Evolutionary conservation across 2,797 vertebrate genomes (phyloP), one percentile per base, ranked within the genome.

Genomic region (Hypotaenidia okinawae): DNA sequence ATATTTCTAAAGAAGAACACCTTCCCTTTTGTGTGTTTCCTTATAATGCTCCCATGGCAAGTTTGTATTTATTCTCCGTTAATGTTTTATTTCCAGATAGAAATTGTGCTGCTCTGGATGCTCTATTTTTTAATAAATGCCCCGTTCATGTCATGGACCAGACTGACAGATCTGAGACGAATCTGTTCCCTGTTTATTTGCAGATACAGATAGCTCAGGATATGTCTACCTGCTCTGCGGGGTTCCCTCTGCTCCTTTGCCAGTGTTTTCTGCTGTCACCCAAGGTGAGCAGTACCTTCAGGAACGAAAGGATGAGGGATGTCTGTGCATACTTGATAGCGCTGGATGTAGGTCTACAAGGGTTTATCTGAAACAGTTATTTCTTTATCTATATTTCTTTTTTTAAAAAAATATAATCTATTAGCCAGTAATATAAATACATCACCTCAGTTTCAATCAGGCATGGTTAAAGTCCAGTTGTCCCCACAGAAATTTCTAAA

Each of bases 291-390:
- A 41, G 32, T 10, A 35, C 12, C 19, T 63, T 51, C 24, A 25
- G 45, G 6, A 49, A 7, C 0, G 0, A 68, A 81, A 89, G 11
- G 10, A 16, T 32, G 33, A 5, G 6, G 58, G 21, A 22, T 54
- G 33, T 21, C 14, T 9, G 5, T 16, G 10, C 15, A 41, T 10
- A 4, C 32, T 13, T 51, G n/a, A 39, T 77, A 63, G 19, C 8
- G 15, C 33, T 67, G 45, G 10, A 49, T 10, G 4, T 12, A 33
- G 14, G 5, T 54, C 32, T 23, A 5, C 4, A 49, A 24, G 5
- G 5, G 2, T 25, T 86, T 58, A 9, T 55, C 66, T 77, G 25
- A 47, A 62, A 73, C 13, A 11, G 18, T 1, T 30, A 1, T 61
- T 75, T 35, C 21, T 63, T 63, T 77, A 13, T 45, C 12, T 45